Percentiles rank a stretch among this genome's conserved stretches.
phyloP scores from a whole-genome alignment of 2,113 vertebrate genomes.

The Pteropus alecto region DNA sequence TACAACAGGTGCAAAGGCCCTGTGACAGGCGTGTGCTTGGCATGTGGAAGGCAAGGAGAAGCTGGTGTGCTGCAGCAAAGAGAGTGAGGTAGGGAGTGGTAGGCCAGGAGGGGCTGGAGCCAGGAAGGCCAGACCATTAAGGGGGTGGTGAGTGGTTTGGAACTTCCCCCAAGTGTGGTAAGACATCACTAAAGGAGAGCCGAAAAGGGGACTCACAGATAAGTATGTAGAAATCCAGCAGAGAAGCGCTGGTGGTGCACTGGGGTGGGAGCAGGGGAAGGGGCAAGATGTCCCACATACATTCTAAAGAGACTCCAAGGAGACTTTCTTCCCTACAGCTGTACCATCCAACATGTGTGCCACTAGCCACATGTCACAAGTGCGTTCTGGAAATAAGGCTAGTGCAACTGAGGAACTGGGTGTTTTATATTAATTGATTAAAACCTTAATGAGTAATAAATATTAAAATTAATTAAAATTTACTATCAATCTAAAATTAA shows the following conservation, averaged over 20 bases:
- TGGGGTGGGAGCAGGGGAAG: too few relatives aligned
- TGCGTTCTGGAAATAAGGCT: background rate
- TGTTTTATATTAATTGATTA: background rate
- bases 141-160: background rate
- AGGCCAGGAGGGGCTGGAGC: too few relatives aligned
- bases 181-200: background rate
- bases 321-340: too few relatives aligned
- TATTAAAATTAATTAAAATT: background rate
- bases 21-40: rapidly evolving
- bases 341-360: background rate
- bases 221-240: background rate
- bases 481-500: background rate
- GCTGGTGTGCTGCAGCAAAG: too few relatives aligned
- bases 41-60: background rate
- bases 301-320: too few relatives aligned
- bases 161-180: background rate
- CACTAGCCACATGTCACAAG: background rate
- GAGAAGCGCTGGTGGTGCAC: rapidly evolving
- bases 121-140: background rate
- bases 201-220: background rate
- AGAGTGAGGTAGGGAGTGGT: rapidly evolving
- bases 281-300: too few relatives aligned
- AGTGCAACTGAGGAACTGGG: background rate
- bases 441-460: background rate
- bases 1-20: background rate